phyloP scores from a whole-genome alignment of 2,113 vertebrate species.

The Leiothrix lutea region DNA sequence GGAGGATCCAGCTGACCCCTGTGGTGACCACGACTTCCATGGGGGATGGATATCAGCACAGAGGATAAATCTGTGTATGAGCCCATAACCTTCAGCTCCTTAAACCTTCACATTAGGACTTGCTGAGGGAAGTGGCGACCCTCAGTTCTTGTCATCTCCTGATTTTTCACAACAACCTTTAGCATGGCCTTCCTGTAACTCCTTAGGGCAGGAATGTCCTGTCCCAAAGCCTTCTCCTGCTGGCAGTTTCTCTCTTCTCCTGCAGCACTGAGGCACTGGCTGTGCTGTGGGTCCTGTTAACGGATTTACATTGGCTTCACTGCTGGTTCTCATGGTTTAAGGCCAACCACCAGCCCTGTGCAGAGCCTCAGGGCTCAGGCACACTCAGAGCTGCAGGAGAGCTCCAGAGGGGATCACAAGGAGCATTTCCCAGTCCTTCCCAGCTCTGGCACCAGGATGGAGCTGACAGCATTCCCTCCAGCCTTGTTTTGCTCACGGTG shows the following conservation, averaged over 20 bases:
- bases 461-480: background rate
- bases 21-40: rapidly evolving
- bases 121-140: background rate
- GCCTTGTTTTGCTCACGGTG: background rate
- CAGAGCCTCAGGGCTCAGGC: background rate
- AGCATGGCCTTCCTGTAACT: background rate
- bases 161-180: background rate
- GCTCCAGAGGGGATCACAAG: background rate
- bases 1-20: background rate
- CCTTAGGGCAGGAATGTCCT: background rate
- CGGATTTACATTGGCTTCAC: background rate
- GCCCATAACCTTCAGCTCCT: background rate
- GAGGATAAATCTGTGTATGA: background rate
- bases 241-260: background rate
- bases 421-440: background rate
- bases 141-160: background rate
- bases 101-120: background rate
- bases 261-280: background rate
- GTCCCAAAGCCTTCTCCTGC: background rate
- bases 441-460: background rate
- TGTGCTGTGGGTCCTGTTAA: background rate
- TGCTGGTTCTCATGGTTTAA: background rate
- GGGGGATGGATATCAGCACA: background rate
- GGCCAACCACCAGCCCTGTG: background rate
- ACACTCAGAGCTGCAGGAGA: background rate